Percentiles rank a stretch among this genome's conserved stretches.
phyloP scores from a whole-genome alignment of 2,113 vertebrate species.

The Trogon surrucura region DNA sequence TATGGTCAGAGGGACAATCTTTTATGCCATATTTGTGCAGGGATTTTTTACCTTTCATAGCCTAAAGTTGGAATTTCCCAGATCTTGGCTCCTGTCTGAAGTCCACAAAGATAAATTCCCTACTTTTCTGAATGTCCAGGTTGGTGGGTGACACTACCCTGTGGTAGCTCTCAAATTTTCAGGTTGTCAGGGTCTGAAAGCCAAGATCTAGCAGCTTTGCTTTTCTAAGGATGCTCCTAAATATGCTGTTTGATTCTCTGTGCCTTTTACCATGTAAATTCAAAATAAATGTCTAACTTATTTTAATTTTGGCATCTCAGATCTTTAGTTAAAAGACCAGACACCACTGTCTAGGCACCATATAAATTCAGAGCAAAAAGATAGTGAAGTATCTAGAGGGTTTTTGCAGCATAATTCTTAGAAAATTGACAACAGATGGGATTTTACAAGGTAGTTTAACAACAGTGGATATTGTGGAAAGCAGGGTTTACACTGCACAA shows the following conservation, averaged over 20 bases:
- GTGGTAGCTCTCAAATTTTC: background rate
- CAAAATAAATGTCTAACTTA: background rate
- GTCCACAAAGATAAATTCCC: background rate
- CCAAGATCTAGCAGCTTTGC: background rate
- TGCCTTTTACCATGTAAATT: background rate
- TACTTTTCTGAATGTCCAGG: background rate
- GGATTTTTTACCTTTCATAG: background rate
- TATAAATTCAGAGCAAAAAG: background rate
- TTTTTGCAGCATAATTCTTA: background rate
- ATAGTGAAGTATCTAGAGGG: background rate
- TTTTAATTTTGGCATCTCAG: background rate
- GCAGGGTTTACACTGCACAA: background rate
- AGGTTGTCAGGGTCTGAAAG: background rate
- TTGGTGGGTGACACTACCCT: background rate
- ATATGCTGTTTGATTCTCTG: background rate
- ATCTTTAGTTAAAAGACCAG: background rate
- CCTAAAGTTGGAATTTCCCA: background rate
- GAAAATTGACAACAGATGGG: background rate
- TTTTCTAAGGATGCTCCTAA: background rate
- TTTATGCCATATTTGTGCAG: background rate
- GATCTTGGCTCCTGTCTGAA: background rate
- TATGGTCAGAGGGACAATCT: slow-evolving; percentile 56
- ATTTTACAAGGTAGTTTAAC: background rate
- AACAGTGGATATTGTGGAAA: background rate
- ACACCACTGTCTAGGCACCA: background rate